Percentiles rank a stretch among this genome's conserved stretches.
Conservation (phyloP, 1,140 invertebrate species). For the Drosophila littoralis region DNA sequence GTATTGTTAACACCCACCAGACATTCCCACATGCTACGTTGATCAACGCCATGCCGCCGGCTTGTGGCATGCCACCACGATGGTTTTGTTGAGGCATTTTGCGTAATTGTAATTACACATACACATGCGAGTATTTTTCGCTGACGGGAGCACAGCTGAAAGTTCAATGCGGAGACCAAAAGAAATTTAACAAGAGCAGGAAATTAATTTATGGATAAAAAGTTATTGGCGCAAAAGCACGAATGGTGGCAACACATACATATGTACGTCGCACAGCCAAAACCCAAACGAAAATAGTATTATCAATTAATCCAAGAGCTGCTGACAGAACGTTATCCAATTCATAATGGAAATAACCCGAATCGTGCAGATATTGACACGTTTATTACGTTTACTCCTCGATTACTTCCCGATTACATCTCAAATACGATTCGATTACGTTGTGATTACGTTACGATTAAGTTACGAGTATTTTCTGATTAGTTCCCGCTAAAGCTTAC, state of each 20-base stretch:
- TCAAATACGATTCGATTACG: too few species aligned
- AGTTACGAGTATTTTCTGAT: too few species aligned
- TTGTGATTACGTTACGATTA: too few species aligned
- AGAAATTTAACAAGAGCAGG: slow-evolving; percentile 60
- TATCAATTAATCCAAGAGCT: neutral
- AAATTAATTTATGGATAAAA: slow-evolving; percentile 72
- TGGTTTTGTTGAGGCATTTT: slow-evolving; percentile 23
- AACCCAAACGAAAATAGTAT: neutral
- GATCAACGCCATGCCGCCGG: neutral
- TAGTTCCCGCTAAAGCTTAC: too few species aligned
- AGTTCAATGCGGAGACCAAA: neutral
- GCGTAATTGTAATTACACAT: slow-evolving; percentile 78
- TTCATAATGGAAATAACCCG: too few species aligned
- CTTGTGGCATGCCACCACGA: slow-evolving; percentile 28
- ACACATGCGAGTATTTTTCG: slow-evolving; percentile 24
- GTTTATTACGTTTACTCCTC: too few species aligned
- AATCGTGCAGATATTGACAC: too few species aligned
- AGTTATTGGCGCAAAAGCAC: slow-evolving; percentile 44
- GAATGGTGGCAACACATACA: slow-evolving; percentile 15
- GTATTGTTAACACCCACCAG: slow-evolving; percentile 30
- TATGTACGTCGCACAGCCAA: neutral
- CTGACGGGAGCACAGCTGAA: neutral
- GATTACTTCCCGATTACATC: too few species aligned
- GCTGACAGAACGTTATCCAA: neutral
- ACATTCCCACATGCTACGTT: slow-evolving; percentile 22